A percentile compares a stretch with the other conserved stretches of the same genome.
These are phyloP conservation scores for Drosophila acutilabella DNA, from an alignment of 2,888 invertebrate species.

Conservation along the genomic window DNA sequence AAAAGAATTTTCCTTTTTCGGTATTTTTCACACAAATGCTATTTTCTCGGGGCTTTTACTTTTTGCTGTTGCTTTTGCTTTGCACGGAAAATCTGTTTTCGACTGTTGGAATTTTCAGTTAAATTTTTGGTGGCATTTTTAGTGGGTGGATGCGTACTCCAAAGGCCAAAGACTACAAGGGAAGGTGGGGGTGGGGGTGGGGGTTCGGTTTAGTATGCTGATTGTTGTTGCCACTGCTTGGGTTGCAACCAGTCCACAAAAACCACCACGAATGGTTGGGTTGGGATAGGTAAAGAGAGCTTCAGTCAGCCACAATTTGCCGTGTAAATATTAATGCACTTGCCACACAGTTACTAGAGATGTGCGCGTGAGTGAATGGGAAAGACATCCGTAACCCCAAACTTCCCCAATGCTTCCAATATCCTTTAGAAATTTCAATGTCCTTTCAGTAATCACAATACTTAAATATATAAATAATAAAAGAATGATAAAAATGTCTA, in stretches of 20 bases:
- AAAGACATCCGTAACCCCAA: too few relatives aligned
- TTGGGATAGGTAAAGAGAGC: slow-evolving; percentile 39
- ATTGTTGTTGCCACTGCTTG: slow-evolving; percentile 36
- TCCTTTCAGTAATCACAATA: too few relatives aligned
- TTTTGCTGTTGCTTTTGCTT: slow-evolving; percentile 36
- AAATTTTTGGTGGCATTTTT: slow-evolving; percentile 31
- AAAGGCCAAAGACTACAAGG: neutral
- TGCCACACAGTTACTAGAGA: slow-evolving; percentile 34
- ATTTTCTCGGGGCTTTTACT: slow-evolving; percentile 8
- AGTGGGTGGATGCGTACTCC: slow-evolving; percentile 15
- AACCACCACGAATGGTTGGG: slow-evolving; percentile 45
- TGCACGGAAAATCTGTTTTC: slow-evolving; percentile 64
- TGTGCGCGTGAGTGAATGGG: slow-evolving; percentile 6
- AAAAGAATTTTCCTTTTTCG: slow-evolving; percentile 19
- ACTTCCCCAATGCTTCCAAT: too few relatives aligned
- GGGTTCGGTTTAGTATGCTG: slow-evolving; percentile 2
- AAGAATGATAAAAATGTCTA: too few relatives aligned
- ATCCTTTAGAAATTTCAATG: too few relatives aligned
- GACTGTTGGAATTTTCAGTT: slow-evolving; percentile 62
- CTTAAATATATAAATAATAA: too few relatives aligned
- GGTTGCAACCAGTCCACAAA: slow-evolving; percentile 54
- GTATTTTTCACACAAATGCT: slow-evolving; percentile 10
- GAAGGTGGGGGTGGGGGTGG: neutral
- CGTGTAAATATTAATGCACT: slow-evolving; percentile 76
- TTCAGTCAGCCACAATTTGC: slow-evolving; percentile 68